Conservation (phyloP, 2,797 vertebrate genomes). For the Pempheris klunzingeri region DNA sequence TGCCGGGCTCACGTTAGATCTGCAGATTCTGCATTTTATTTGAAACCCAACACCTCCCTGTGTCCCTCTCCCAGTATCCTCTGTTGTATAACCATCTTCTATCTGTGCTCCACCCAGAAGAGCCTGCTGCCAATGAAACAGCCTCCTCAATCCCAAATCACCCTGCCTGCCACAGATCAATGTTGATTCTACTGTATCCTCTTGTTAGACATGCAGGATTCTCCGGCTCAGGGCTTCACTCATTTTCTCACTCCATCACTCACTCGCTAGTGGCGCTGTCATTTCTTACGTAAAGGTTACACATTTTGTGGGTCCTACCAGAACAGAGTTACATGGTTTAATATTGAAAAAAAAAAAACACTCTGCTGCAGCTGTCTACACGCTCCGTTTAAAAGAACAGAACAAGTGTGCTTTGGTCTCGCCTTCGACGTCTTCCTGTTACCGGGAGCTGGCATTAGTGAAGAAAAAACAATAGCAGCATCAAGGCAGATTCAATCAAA, state of each 20-base stretch:
- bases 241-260: constrained; percentile 18
- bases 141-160: constrained; percentile 68
- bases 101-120: constrained; percentile 9
- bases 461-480: no score
- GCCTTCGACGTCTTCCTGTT: no score
- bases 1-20: constrained; percentile 62
- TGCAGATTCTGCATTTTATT: constrained; percentile 77
- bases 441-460: no score
- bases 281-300: no score
- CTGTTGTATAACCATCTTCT: constrained; percentile 9
- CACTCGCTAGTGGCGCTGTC: not conserved
- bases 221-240: constrained; percentile 32
- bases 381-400: no score
- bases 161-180: constrained; percentile 64
- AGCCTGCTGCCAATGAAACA: constrained; percentile 58
- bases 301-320: no score
- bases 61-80: constrained; percentile 18
- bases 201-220: constrained; percentile 55
- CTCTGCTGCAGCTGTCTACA: no score
- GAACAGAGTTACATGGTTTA: no score
- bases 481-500: no score
- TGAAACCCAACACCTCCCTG: constrained; percentile 67
- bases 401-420: no score
- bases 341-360: no score
- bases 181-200: constrained; percentile 55